Conservation (phyloP, 92 coral and sea anemone genomes). For the Parazoanthus swiftii region DNA sequence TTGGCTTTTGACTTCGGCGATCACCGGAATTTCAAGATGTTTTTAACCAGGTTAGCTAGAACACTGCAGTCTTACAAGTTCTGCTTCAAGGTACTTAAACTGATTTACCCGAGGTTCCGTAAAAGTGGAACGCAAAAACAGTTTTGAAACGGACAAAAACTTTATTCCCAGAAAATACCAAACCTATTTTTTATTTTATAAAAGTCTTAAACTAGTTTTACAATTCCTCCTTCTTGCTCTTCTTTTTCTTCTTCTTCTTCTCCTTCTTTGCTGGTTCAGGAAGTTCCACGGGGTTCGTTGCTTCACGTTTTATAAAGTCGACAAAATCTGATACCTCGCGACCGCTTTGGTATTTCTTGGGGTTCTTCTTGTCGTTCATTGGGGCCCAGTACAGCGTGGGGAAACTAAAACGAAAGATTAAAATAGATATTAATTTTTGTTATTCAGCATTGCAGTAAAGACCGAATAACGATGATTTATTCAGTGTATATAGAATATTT, state of each 20-base stretch:
- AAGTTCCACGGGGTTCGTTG: constrained; percentile 72
- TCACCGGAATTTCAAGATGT: no score
- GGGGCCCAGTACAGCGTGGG: constrained; percentile 97
- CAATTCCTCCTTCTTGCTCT: constrained; percentile 51
- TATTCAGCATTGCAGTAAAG: no score
- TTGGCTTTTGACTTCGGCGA: no score
- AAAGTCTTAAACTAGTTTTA: constrained; percentile 24
- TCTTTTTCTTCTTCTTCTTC: constrained; percentile 67
- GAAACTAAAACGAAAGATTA: constrained; percentile 56
- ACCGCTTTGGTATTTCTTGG: constrained; percentile 83
- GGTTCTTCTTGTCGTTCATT: constrained; percentile 77
- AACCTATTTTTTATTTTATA: constrained; percentile 3
- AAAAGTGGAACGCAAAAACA: neutral
- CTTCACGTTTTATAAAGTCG: constrained; percentile 79
- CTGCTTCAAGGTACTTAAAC: no score
- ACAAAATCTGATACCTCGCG: constrained; percentile 85
- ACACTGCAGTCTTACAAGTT: no score
- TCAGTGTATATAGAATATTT: no score
- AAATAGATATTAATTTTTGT: neutral
- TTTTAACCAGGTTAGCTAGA: no score
- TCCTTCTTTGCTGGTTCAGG: constrained; percentile 55
- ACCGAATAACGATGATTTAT: no score
- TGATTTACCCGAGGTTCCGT: neutral
- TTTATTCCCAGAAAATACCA: constrained; percentile 26
- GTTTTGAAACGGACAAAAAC: constrained; percentile 24